These are phyloP conservation scores for Microtus richardsoni DNA, from an alignment of 2,113 vertebrate species.

Conservation along the genomic window DNA sequence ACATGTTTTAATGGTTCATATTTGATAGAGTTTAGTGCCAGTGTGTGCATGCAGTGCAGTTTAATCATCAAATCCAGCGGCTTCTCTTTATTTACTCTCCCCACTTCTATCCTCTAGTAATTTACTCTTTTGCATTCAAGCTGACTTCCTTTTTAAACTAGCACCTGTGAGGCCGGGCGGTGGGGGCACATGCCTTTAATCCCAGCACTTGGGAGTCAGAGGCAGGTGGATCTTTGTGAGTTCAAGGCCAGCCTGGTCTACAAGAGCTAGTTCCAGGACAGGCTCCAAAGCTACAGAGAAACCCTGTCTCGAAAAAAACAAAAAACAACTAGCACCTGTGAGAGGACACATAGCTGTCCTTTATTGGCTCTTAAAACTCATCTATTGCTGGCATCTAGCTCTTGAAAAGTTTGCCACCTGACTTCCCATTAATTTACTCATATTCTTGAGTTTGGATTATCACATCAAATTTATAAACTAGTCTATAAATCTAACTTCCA, in stretches of 20 bases:
- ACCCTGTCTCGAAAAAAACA: too few species aligned
- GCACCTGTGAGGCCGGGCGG: neutral
- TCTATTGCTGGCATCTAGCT: slow-evolving; percentile 73
- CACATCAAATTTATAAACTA: neutral
- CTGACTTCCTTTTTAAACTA: neutral
- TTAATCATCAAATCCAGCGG: neutral
- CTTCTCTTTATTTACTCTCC: too few species aligned
- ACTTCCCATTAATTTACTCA: neutral
- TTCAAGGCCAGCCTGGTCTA: too few species aligned
- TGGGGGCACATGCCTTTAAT: too few species aligned
- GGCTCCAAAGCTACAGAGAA: too few species aligned
- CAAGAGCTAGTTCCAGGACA: too few species aligned
- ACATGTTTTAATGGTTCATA: neutral
- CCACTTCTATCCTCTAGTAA: neutral
- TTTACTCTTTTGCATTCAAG: neutral
- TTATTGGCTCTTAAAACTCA: slow-evolving; percentile 35
- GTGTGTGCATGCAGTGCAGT: neutral
- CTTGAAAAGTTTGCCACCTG: slow-evolving; percentile 6
- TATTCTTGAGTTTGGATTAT: slow-evolving; percentile 40
- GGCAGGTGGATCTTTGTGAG: too few species aligned
- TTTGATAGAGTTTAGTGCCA: neutral
- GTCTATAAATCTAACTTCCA: neutral
- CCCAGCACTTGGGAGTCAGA: too few species aligned
- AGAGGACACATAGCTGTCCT: neutral
- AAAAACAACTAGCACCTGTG: neutral